Conservation (phyloP, 1,140 invertebrate species). For the Drosophila ogumai region DNA sequence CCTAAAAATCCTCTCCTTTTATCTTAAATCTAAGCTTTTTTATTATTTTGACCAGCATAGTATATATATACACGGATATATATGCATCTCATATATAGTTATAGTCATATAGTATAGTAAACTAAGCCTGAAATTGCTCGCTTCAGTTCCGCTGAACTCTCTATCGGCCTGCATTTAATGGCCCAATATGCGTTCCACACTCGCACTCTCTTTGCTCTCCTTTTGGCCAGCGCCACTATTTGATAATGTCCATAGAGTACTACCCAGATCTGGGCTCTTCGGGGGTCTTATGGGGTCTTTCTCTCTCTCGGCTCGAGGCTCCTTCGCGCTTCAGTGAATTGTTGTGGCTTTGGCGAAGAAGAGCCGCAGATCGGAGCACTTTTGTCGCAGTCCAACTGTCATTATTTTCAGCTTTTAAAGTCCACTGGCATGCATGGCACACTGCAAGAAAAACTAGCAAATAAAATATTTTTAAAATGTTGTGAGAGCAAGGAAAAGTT, state of each 20-base stretch:
- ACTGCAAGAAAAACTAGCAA: slow-evolving; percentile 1
- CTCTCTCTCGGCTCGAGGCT: background rate
- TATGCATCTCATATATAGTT: background rate
- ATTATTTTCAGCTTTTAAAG: slow-evolving; percentile 14
- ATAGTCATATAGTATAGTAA: slow-evolving; percentile 43
- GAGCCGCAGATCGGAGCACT: slow-evolving; percentile 25
- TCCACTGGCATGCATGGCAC: background rate
- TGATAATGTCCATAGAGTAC: slow-evolving; percentile 19
- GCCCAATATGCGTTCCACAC: slow-evolving; percentile 70
- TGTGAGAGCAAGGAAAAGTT: background rate
- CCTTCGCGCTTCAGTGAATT: slow-evolving; percentile 76
- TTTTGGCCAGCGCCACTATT: slow-evolving; percentile 28
- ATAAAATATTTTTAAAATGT: background rate
- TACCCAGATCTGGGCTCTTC: slow-evolving; percentile 6
- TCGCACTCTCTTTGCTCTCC: slow-evolving; percentile 6
- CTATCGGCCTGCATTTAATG: slow-evolving; percentile 80
- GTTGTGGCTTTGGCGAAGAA: slow-evolving; percentile 55
- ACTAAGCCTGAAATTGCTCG: slow-evolving; percentile 81
- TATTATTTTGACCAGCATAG: background rate
- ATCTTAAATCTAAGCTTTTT: too few species aligned
- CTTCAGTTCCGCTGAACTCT: slow-evolving; percentile 83
- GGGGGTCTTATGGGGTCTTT: background rate
- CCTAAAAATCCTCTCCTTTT: too few species aligned
- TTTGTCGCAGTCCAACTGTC: slow-evolving; percentile 46
- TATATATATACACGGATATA: background rate